A percentile compares a stretch with the other conserved stretches of the same genome.
These are phyloP conservation scores for Aspidiotus rigidus DNA, from an alignment of 2,888 invertebrate genomes.

Conservation along the genomic window DNA sequence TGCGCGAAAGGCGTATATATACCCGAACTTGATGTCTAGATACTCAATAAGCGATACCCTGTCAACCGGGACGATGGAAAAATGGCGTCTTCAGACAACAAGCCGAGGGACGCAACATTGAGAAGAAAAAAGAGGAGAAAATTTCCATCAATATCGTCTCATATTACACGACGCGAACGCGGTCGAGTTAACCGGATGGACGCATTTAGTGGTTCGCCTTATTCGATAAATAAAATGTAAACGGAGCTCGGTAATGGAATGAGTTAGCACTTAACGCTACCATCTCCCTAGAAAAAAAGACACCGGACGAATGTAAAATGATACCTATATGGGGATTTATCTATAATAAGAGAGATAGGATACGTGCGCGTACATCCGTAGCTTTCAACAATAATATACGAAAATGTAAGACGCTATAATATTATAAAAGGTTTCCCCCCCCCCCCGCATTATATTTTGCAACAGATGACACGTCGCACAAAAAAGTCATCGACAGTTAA, in stretches of 20 bases:
- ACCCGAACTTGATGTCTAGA: constrained; percentile 3
- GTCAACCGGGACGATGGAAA: constrained; percentile 11
- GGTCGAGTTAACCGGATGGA: constrained; percentile 24
- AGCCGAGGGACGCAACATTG: not conserved
- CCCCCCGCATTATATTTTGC: no score
- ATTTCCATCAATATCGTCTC: constrained; percentile 19
- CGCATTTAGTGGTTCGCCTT: constrained; percentile 16
- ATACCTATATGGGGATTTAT: no score
- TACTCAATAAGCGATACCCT: constrained; percentile 1
- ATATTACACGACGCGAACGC: constrained; percentile 4
- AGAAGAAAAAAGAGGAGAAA: constrained; percentile 8
- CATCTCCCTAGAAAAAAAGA: no score
- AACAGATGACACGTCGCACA: no score
- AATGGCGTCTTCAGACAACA: constrained; percentile 2
- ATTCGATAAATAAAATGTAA: constrained; percentile 28
- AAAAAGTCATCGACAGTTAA: no score
- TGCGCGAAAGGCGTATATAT: not conserved
- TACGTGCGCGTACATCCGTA: no score
- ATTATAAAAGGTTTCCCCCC: no score
- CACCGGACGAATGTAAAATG: no score
- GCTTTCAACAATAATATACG: no score
- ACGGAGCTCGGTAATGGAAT: constrained; percentile 26
- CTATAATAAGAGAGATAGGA: no score
- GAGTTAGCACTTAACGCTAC: constrained; percentile 25
- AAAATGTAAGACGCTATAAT: no score